A percentile compares a stretch with the other conserved stretches of the same genome.
These are phyloP conservation scores for Solenopsis fugax DNA, from an alignment of 1,140 invertebrate species.

Conservation along the genomic window DNA sequence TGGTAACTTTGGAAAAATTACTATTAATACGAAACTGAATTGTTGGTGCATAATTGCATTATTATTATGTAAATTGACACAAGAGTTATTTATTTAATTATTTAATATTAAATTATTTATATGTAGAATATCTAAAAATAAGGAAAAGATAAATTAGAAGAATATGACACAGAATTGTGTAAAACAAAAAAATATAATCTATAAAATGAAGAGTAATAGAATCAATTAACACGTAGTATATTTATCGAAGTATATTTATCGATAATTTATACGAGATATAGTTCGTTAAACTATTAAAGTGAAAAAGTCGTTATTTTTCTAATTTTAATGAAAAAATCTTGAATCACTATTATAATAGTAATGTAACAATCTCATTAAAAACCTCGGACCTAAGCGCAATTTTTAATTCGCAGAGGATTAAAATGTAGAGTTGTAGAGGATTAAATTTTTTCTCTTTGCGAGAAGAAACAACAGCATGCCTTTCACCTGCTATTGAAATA, in stretches of 20 bases:
- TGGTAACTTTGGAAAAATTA: slow-evolving; percentile 37
- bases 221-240: neutral
- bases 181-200: slow-evolving; percentile 12
- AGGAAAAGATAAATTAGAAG: neutral
- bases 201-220: neutral
- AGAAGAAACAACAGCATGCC: neutral
- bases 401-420: slow-evolving; percentile 43
- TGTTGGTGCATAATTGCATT: neutral
- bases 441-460: slow-evolving; percentile 33
- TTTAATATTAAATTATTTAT: slow-evolving; percentile 15
- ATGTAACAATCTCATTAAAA: slow-evolving; percentile 58
- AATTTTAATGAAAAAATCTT: neutral
- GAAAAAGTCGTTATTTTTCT: neutral
- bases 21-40: neutral
- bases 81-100: slow-evolving; percentile 1
- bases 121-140: neutral
- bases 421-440: neutral
- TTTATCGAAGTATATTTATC: neutral
- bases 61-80: neutral
- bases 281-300: neutral
- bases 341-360: neutral
- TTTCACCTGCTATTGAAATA: slow-evolving; percentile 53
- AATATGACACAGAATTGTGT: neutral
- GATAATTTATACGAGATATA: neutral
- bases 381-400: slow-evolving; percentile 40